Conservation (phyloP, 1,140 invertebrate species). For the Papilio xuthus region DNA sequence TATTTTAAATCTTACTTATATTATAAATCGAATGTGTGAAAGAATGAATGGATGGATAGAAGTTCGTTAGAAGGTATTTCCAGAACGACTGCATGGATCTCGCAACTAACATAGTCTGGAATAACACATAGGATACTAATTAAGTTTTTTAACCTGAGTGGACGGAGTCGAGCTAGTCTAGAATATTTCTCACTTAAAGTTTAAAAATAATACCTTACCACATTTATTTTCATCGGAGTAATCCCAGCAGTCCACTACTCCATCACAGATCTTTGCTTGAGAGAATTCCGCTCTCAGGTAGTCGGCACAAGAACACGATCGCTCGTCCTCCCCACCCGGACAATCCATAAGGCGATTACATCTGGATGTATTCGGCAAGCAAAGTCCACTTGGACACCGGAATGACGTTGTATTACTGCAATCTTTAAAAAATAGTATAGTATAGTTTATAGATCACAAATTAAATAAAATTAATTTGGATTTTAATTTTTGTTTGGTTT, state of each 20-base stretch:
- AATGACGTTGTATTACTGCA: slow-evolving; percentile 80
- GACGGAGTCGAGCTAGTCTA: no score
- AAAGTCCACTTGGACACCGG: slow-evolving; percentile 85
- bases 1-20: background rate
- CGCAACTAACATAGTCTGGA: no score
- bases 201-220: slow-evolving; percentile 80
- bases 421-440: slow-evolving; percentile 70
- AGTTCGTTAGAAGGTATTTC: no score
- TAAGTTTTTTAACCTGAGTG: no score
- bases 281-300: slow-evolving; percentile 86
- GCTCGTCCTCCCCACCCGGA: slow-evolving; percentile 86
- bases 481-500: slow-evolving; percentile 19
- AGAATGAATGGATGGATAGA: no score
- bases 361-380: slow-evolving; percentile 84
- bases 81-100: no score
- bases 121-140: no score
- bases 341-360: slow-evolving; percentile 91
- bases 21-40: no score
- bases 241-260: slow-evolving; percentile 90
- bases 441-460: background rate
- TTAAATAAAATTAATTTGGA: background rate
- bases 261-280: slow-evolving; percentile 90
- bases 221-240: slow-evolving; percentile 90
- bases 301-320: slow-evolving; percentile 89
- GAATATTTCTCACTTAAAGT: background rate